Base-by-base conservation (phyloP, 2,113 vertebrate species). In the Ameiurus melas region DNA sequence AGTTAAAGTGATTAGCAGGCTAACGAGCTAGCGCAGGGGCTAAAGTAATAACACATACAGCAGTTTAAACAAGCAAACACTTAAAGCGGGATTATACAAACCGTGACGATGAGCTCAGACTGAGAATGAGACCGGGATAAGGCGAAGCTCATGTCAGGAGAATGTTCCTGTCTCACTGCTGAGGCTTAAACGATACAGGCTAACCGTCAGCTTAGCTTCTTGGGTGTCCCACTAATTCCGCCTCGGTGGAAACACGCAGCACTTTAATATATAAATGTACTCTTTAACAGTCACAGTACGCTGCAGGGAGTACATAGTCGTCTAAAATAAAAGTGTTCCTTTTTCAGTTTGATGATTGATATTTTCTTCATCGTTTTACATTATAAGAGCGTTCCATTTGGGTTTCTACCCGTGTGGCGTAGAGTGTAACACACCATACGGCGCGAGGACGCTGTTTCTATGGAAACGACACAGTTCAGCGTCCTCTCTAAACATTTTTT, bases 381-480 rank as follows among this genome's bases (percentile, higher is more conserved):
- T 36, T 36, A 2, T 2, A 57, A 57, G 1, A 30, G 0, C 22
- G 16, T 30, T 9, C 3, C 12, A 6, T 82, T 33, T 39, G 0
- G 22, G 71, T 84, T 91, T 90, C 43, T 33, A 83, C 86, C 83
- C 90, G 91, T 47, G 73, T 16, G 22, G 6, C 8, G 64, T 87
- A 85, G n/a, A 87, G 47, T 82, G 71, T 55, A 13, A 89, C 85
- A 89, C 89, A 60, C 1, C 4, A 30, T 7, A 30, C 33, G 3
- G 43, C 33, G 2, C 2, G 12, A 22, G 0, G 0, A 89, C 90
- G 92, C 92, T 47, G 94, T 96, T 57, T 90, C 95, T 86, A 94
- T 94, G 92, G 95, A 89, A 94, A 96, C 94, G 8, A 47, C 43
- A 7, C 43, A 47, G 43, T 47, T 47, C 5, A 47, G 43, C 7